A percentile compares a stretch with the other conserved stretches of the same genome.
These are phyloP conservation scores for Drosophila ananassae DNA, from an alignment of 1,140 invertebrate genomes.

Conservation along the genomic window DNA sequence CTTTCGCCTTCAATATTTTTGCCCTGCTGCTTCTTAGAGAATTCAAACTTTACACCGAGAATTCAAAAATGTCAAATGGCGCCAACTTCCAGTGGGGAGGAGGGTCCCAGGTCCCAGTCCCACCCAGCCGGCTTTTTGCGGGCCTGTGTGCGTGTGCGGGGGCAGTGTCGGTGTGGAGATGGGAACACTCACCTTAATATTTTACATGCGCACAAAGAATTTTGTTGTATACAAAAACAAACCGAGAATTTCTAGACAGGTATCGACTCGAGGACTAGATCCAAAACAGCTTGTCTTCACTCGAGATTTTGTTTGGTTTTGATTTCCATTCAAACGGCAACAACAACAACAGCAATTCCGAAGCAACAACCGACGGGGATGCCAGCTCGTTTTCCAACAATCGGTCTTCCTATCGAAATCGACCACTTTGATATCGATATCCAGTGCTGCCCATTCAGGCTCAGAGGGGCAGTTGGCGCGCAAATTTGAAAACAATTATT, in stretches of 20 bases:
- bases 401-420: background rate
- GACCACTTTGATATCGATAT: background rate
- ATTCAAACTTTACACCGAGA: background rate
- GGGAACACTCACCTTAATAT: slow-evolving; percentile 51
- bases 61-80: slow-evolving; percentile 24
- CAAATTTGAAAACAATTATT: background rate
- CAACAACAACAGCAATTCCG: slow-evolving; percentile 3
- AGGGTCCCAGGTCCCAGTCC: too few relatives aligned
- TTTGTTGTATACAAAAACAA: slow-evolving; percentile 41
- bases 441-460: slow-evolving; percentile 1
- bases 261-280: slow-evolving; percentile 57
- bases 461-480: background rate
- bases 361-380: slow-evolving; percentile 16
- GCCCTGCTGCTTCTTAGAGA: too few relatives aligned
- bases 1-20: slow-evolving; percentile 35
- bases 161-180: background rate
- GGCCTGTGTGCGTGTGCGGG: background rate
- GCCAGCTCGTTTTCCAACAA: slow-evolving; percentile 11
- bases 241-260: slow-evolving; percentile 44
- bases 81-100: background rate
- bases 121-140: slow-evolving; percentile 40
- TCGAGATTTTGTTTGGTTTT: slow-evolving; percentile 2
- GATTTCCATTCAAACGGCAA: slow-evolving; percentile 24
- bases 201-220: slow-evolving; percentile 64
- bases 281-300: background rate